phyloP scores from a whole-genome alignment of 2,797 vertebrate species.

The Leuciscus waleckii region DNA sequence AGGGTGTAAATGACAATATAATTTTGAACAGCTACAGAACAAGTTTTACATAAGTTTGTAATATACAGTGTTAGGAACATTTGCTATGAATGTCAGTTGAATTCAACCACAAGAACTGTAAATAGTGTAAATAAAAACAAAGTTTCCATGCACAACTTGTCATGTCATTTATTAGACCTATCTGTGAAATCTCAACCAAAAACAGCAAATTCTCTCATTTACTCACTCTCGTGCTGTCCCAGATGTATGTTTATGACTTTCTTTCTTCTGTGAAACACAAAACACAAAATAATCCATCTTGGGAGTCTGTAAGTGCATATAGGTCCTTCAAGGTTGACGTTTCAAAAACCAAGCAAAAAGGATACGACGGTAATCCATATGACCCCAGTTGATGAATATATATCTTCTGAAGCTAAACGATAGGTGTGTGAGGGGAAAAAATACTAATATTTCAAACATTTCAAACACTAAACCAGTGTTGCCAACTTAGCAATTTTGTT shows the following conservation, averaged over 20 bases:
- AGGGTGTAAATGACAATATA: constrained; percentile 2
- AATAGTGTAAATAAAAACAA: constrained; percentile 75
- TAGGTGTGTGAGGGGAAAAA: background rate
- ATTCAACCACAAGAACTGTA: constrained; percentile 68
- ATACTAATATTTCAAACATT: background rate
- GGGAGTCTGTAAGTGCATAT: too few species aligned
- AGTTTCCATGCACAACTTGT: constrained; percentile 31
- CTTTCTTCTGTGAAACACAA: background rate
- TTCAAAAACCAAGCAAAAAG: background rate
- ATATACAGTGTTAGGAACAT: constrained; percentile 24
- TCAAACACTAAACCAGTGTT: background rate
- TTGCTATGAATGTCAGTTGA: constrained; percentile 59
- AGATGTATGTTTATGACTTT: background rate
- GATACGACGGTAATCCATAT: background rate
- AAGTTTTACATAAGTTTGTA: background rate
- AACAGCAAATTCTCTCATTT: background rate
- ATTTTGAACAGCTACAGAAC: constrained; percentile 28
- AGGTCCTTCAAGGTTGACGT: background rate
- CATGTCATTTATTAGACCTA: background rate
- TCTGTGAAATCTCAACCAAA: background rate
- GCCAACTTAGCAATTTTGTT: too few species aligned
- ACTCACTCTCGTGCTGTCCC: background rate
- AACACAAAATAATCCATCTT: background rate
- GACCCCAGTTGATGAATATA: background rate
- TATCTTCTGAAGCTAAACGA: background rate